A percentile compares a stretch with the other conserved stretches of the same genome.
Evolutionary conservation across 2,888 invertebrate species (phyloP).

Genomic region (Coenonympha glycerion): DNA sequence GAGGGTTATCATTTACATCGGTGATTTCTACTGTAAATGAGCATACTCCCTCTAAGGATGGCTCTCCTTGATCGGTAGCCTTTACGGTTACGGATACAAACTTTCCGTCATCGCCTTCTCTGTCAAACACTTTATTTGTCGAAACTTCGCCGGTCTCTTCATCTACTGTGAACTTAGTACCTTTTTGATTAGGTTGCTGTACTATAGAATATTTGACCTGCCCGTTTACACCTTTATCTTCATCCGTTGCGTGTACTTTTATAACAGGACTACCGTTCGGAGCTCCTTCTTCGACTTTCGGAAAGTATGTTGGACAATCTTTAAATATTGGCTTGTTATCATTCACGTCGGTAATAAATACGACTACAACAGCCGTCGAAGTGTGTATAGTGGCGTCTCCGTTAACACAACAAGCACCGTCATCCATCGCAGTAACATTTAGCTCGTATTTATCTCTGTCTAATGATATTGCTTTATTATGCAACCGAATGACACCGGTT

Average conservation of each 20-base stretch:
- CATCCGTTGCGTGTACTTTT: constrained; percentile 94
- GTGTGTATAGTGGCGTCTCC: constrained; percentile 92
- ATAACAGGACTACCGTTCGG: constrained; percentile 95
- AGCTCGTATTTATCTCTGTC: constrained; percentile 96
- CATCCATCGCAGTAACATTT: constrained; percentile 98
- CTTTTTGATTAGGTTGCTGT: constrained; percentile 95
- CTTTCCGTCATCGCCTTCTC: constrained; percentile 97
- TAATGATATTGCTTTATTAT: constrained; percentile 88
- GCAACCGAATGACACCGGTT: constrained; percentile 93
- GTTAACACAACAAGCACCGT: constrained; percentile 96
- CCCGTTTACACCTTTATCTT: constrained; percentile 96
- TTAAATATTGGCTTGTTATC: constrained; percentile 97
- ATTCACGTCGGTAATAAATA: constrained; percentile 97
- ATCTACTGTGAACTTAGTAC: constrained; percentile 96
- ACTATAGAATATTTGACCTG: constrained; percentile 98
- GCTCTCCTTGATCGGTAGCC: constrained; percentile 99
- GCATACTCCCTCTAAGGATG: constrained; percentile 97
- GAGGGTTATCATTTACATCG: constrained; percentile 98
- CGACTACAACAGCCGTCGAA: constrained; percentile 95
- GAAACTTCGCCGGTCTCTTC: constrained; percentile 96
- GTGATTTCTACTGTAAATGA: constrained; percentile 98
- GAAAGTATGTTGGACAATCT: constrained; percentile 93
- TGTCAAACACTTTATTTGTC: constrained; percentile 96
- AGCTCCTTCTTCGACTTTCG: constrained; percentile 95
- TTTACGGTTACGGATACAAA: constrained; percentile 97